Evolutionary conservation across 2,113 vertebrate species (phyloP), one percentile per base, ranked within the genome.

Genomic region (Corythoichthys haematopterus): DNA sequence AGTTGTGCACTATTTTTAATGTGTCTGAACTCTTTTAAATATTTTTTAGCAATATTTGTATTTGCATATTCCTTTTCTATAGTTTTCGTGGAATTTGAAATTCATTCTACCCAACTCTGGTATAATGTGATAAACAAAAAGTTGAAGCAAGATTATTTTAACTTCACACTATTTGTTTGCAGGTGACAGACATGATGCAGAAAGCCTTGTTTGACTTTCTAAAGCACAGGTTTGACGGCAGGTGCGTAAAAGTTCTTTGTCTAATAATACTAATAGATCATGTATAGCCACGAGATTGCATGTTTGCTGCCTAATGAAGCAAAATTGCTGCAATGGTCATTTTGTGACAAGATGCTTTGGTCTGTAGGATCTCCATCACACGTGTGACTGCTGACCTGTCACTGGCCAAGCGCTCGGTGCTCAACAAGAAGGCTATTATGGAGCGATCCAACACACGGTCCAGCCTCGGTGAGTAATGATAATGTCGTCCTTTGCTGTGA

Each of bases 371-470:
- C 89, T 96, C 97, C 70, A 98, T 99, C 82, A 99, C 97, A 6
- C 92, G 96, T 45, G 96, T 98, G 85, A 98, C 96, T 0, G 97
- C 97, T 0, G 97, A 99, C 87, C 92, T 98, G 80, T 98, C 97
- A 0, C 83, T 99, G 88, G 96, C 97, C 48, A 98, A 99, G 75
- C 93, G 95, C 66, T 98, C 97, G 1, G 93, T 98, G 80, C 93
- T 99, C 80, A 98, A 98, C 90, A 99, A 98, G 84, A 95, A 95
- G 84, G 93, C 94, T 66, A 98, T 98, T 84, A 95, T 99, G 67
- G 96, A 99, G 83, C 93, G 95, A 65, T 96, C 96, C 75, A 96
- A 96, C 62, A 93, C 95, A 2, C 95, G 97, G 77, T 96, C 94
- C 82, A 98, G 94, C 89, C 90, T 99, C 0, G 97, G 97, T 98